Evolutionary conservation across 2,113 vertebrate species (phyloP).

Genomic region (Smithornis capensis): DNA sequence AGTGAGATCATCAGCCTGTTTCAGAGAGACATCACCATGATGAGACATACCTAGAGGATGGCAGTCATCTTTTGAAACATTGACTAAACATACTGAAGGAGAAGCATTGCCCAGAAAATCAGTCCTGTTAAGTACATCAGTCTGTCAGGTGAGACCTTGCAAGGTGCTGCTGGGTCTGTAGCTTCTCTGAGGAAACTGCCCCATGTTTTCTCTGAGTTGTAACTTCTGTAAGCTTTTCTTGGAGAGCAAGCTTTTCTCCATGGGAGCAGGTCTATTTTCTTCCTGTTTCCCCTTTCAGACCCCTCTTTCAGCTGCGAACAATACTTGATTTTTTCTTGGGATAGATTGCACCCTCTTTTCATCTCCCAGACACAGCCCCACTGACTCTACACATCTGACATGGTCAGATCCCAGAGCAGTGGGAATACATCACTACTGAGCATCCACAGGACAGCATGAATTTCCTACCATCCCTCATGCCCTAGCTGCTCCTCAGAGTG

Average conservation of each 20-base stretch:
- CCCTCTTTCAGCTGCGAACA: background rate
- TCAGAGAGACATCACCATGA: background rate
- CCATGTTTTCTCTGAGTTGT: background rate
- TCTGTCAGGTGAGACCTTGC: background rate
- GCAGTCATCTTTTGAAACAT: background rate
- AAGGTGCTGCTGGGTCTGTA: background rate
- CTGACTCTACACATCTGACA: accelerated
- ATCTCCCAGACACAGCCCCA: background rate
- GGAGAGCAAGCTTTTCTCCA: background rate
- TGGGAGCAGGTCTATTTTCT: background rate
- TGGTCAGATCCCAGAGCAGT: background rate
- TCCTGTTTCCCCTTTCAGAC: background rate
- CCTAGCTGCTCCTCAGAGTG: accelerated
- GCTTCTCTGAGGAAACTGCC: background rate
- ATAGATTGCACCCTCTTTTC: background rate
- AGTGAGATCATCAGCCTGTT: background rate
- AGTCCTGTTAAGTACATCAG: background rate
- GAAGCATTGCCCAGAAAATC: background rate
- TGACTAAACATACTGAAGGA: background rate
- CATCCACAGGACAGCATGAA: accelerated
- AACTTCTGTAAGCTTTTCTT: background rate
- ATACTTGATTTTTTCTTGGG: background rate
- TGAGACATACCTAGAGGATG: background rate
- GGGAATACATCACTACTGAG: background rate
- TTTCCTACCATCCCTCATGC: background rate